Percentiles rank a stretch among this genome's conserved stretches.
Evolutionary conservation across 2,113 vertebrate genomes (phyloP).

Genomic region (Myrmecobius fasciatus): DNA sequence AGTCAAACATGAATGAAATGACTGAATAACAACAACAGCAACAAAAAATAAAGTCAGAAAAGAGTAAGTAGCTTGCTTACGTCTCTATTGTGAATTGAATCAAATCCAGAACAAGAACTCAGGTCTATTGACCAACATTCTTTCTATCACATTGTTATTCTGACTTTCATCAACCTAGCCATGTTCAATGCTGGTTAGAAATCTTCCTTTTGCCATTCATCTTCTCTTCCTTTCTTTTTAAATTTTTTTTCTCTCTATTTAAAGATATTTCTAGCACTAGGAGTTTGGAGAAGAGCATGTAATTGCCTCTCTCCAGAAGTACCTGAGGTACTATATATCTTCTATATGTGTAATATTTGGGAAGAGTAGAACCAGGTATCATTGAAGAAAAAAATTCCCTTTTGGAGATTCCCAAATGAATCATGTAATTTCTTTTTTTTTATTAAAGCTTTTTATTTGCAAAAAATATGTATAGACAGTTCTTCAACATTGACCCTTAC

Average conservation of each 20-base stretch:
- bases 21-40: not conserved
- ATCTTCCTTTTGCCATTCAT: not conserved
- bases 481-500: no score
- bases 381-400: not conserved
- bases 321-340: not conserved
- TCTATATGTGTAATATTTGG: not conserved
- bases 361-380: not conserved
- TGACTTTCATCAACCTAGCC: not conserved
- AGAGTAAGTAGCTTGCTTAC: not conserved
- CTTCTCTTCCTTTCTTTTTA: not conserved
- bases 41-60: not conserved
- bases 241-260: conserved; percentile 20
- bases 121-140: not conserved
- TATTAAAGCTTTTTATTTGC: no score
- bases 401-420: not conserved
- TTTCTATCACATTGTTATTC: not conserved
- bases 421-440: conserved; percentile 2
- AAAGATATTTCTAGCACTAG: not conserved
- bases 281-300: not conserved
- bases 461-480: no score
- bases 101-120: not conserved
- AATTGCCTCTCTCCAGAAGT: not conserved
- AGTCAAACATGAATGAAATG: not conserved
- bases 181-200: not conserved
- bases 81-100: not conserved